Percentiles rank a stretch among this genome's conserved stretches.
These are phyloP conservation scores for Plectus sambesii DNA, from an alignment of 1,140 invertebrate species.

Conservation along the genomic window DNA sequence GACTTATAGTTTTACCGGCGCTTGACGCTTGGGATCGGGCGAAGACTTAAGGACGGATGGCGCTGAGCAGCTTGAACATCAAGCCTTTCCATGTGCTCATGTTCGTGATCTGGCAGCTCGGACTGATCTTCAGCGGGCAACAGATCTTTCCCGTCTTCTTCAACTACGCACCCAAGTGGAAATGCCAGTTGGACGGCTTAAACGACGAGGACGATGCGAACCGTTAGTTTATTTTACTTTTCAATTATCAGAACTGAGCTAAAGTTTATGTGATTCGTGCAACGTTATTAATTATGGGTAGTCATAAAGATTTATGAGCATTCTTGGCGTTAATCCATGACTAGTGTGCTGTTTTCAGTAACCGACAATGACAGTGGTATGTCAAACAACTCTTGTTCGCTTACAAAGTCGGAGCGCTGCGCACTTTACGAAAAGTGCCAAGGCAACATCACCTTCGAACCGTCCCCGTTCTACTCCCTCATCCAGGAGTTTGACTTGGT, in stretches of 20 bases:
- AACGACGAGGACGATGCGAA: background rate
- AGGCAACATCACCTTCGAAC: background rate
- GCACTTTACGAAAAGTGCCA: background rate
- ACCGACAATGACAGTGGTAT: no score
- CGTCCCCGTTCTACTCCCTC: constrained; percentile 17
- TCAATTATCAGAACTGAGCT: no score
- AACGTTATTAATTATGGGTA: no score
- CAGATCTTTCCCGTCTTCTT: constrained; percentile 18
- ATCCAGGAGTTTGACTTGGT: constrained; percentile 17
- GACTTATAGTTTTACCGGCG: no score
- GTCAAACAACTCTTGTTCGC: no score
- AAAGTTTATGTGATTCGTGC: no score
- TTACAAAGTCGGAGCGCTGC: constrained; percentile 2
- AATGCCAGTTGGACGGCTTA: background rate
- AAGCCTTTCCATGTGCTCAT: constrained; percentile 16
- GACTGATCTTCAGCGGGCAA: constrained; percentile 13
- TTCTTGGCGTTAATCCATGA: no score
- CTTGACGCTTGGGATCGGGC: no score
- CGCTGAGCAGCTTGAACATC: constrained; percentile 11
- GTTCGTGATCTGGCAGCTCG: constrained; percentile 17
- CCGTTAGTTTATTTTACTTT: background rate
- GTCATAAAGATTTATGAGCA: no score
- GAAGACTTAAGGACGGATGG: no score
- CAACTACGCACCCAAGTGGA: background rate
- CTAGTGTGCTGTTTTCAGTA: no score